phyloP scores from a whole-genome alignment of 2,888 invertebrate genomes.

The Eristalis arbustorum region DNA sequence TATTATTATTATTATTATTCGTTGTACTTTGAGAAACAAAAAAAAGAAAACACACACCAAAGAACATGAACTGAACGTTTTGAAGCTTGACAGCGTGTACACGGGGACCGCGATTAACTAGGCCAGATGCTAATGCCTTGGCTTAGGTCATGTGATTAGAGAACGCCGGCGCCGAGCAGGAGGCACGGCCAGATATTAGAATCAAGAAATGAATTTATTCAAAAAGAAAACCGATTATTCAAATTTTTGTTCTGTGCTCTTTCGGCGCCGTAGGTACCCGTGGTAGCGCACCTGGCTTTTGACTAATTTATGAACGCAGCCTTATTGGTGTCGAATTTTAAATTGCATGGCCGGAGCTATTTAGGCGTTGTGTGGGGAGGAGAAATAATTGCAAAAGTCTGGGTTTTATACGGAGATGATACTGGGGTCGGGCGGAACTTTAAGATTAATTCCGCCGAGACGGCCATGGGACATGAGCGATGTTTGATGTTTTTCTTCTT shows the following conservation, averaged over 20 bases:
- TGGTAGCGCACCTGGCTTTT: neutral
- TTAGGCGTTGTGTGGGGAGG: neutral
- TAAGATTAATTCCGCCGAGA: neutral
- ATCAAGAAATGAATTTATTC: neutral
- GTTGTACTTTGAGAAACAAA: conserved; percentile 44
- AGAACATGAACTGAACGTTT: neutral
- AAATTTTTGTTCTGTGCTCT: neutral
- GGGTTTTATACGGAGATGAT: neutral
- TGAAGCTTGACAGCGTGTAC: neutral
- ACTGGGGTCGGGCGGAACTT: neutral
- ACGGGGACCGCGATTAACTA: conserved; percentile 2
- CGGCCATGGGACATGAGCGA: too few relatives aligned
- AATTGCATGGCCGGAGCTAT: neutral
- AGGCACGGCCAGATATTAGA: neutral
- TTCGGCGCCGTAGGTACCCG: neutral
- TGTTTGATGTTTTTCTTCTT: too few relatives aligned
- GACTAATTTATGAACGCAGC: neutral
- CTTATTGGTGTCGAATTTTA: neutral
- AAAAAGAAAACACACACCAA: neutral
- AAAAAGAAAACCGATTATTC: conserved; percentile 1
- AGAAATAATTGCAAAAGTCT: neutral
- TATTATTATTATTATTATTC: conserved; percentile 23
- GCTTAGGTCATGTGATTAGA: conserved; percentile 6
- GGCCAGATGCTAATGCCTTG: conserved; percentile 15
- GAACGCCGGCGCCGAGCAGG: neutral